Evolutionary conservation across 2,113 vertebrate genomes (phyloP).

Genomic region (Lophius piscatorius): DNA sequence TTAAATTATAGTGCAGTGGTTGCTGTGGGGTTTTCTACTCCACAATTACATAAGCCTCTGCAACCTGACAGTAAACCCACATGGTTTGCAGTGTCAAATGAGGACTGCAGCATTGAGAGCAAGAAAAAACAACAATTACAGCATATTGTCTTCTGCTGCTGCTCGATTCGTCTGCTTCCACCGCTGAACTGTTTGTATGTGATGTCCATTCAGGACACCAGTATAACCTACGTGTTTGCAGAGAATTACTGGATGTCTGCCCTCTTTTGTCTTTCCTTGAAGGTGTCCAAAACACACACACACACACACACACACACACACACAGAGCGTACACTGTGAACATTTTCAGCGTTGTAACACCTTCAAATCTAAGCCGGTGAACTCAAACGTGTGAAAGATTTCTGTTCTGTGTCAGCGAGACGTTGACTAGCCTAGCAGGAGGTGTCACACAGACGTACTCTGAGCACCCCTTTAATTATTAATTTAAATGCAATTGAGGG

Average conservation of each 20-base stretch:
- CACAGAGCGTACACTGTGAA: conserved; percentile 1
- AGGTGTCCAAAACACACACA: conserved; percentile 3
- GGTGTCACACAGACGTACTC: conserved; percentile 65
- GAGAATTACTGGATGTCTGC: conserved; percentile 12
- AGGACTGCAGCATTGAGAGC: conserved; percentile 8
- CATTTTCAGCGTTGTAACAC: conserved; percentile 39
- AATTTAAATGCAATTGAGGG: conserved; percentile 75
- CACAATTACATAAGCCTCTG: conserved; percentile 31
- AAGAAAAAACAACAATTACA: conserved; percentile 9
- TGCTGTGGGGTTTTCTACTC: conserved; percentile 5
- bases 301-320: too few species aligned
- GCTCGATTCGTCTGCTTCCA: conserved; percentile 9
- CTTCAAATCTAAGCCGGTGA: conserved; percentile 47
- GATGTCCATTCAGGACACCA: background rate
- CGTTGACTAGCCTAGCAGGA: conserved; percentile 63
- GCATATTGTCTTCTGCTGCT: conserved; percentile 1
- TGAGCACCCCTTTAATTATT: conserved; percentile 78
- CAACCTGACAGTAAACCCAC: conserved; percentile 44
- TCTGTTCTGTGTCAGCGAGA: conserved; percentile 45
- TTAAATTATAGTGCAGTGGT: conserved; percentile 14
- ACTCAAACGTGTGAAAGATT: conserved; percentile 37
- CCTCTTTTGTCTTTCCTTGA: background rate
- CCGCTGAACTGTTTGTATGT: background rate
- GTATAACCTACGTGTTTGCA: conserved; percentile 4
- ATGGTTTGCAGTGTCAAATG: background rate